phyloP scores from a whole-genome alignment of 2,113 vertebrate genomes.

The Dasyurus viverrinus region DNA sequence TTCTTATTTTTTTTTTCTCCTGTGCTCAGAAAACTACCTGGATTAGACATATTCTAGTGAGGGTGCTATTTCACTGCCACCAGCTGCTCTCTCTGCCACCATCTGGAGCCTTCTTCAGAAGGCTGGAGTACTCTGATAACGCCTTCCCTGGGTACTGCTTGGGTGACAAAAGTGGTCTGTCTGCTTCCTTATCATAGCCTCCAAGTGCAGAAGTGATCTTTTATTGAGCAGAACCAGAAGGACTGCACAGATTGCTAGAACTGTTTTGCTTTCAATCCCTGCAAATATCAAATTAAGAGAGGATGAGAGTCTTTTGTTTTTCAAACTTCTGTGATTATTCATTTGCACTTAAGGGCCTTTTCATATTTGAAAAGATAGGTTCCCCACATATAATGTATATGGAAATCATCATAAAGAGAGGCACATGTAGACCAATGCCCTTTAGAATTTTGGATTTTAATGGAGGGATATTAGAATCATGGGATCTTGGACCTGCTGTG shows the following conservation, averaged over 20 bases:
- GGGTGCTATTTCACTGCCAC: background rate
- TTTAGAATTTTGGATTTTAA: background rate
- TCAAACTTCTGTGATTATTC: background rate
- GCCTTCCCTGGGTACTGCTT: background rate
- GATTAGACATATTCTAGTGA: background rate
- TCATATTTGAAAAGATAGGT: background rate
- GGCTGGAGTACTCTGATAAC: background rate
- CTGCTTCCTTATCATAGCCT: background rate
- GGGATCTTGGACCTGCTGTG: background rate
- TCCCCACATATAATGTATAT: background rate
- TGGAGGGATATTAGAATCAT: background rate
- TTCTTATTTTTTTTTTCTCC: slow-evolving; percentile 18
- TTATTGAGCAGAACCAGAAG: slow-evolving; percentile 2
- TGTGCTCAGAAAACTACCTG: slow-evolving; percentile 11
- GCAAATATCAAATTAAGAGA: background rate
- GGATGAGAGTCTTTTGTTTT: slow-evolving; percentile 2
- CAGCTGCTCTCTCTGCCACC: background rate
- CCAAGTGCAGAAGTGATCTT: background rate
- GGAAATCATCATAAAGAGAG: background rate
- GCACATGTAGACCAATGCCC: background rate
- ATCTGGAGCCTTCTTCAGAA: slow-evolving; percentile 5
- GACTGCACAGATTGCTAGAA: background rate
- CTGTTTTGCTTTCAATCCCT: background rate
- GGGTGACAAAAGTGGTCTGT: background rate
- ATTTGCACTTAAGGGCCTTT: background rate